Evolutionary conservation across 2,797 vertebrate genomes (phyloP), one percentile per base, ranked within the genome.

Genomic region (Acanthurus lineatus): DNA sequence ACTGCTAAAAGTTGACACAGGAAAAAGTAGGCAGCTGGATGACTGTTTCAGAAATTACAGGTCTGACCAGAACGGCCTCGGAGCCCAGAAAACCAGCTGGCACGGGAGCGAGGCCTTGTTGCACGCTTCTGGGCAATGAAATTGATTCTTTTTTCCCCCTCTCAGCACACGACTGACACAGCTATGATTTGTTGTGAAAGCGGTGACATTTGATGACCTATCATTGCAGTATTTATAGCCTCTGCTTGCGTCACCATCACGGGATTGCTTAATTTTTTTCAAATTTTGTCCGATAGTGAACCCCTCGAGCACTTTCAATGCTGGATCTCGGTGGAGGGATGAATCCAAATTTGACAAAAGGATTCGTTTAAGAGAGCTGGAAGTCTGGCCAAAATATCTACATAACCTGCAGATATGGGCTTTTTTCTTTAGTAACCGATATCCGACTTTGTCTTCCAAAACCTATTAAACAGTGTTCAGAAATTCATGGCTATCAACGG

Each of bases 1-100:
- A 75, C 93, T 95, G 93, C 94, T 95, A 95, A 95, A 95, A 95
- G 94, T 94, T 92, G 94, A 95, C 93, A 93, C 95, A 95, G 95
- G 95, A 95, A 95, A 86, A 93, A 93, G 93, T 91, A 92, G 94
- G 93, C 93, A 95, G 93, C 88, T 91, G 90, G 88, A 90, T 87
- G 90, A 83, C 84, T 91, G 94, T 88, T 92, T 84, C 88, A 93
- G 86, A 95, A 95, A 95, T 96, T 95, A 94, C 93, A 95, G 94
- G 94, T 93, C 91, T 93, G 91, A 90, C 91, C 93, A 80, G 87
- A 88, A 63, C 73, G 76, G 91, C 90, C 88, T 79, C 82, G 72
- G 12, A 87, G 93, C 86, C 92, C 88, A 91, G 91, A 94, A 92
- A 94, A 91, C 89, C 91, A 94, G 92, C 90, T 95, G 94, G 93